Conservation (phyloP, 2,888 invertebrate genomes). For the Acanthosepion pharaonis region DNA sequence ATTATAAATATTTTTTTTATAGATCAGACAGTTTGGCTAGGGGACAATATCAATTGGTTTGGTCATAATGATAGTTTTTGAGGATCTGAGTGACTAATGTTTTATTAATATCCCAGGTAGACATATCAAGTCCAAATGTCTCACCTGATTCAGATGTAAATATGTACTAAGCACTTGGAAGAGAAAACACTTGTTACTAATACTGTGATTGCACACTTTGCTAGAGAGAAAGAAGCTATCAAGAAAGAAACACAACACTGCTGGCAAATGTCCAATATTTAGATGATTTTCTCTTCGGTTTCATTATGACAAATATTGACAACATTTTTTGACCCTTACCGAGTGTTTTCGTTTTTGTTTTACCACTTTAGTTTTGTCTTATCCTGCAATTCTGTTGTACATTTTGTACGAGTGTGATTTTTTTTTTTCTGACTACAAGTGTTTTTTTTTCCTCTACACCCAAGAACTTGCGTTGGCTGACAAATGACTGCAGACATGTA, state of each 20-base stretch:
- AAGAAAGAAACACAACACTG: neutral
- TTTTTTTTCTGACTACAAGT: neutral
- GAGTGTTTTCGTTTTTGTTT: too few relatives aligned
- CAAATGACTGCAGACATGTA: neutral
- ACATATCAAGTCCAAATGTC: neutral
- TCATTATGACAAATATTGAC: neutral
- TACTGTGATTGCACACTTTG: neutral
- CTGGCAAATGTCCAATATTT: neutral
- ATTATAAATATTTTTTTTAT: neutral
- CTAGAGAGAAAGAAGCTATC: neutral
- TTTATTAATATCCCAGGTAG: constrained; percentile 16
- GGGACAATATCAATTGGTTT: neutral
- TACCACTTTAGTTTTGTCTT: too few relatives aligned
- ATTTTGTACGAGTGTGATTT: too few relatives aligned
- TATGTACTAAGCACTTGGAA: neutral
- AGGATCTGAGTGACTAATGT: neutral
- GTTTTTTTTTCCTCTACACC: neutral
- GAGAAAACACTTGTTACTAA: neutral
- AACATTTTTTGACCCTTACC: neutral
- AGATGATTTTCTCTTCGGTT: neutral
- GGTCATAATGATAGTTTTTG: neutral
- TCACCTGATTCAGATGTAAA: neutral
- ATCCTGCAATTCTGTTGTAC: too few relatives aligned
- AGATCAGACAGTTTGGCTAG: neutral
- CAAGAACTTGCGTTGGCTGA: neutral